Conservation (phyloP, 2,888 invertebrate species). For the Eubasilissa splendida region DNA sequence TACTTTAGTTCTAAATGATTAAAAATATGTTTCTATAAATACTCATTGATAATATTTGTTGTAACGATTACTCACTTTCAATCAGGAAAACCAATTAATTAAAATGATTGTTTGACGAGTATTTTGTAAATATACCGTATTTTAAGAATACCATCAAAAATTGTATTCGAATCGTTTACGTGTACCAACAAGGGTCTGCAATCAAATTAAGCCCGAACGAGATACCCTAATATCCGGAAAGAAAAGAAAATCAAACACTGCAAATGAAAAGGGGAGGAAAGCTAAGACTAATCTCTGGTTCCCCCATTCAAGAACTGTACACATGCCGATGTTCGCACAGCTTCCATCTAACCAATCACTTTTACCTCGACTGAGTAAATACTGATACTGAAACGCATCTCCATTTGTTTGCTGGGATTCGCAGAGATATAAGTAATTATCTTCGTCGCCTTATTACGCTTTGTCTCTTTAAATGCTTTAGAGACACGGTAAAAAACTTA, state of each 20-base stretch:
- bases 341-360: constrained; percentile 38
- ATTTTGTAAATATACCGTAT: too few relatives aligned
- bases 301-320: not conserved
- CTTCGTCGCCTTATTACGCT: not conserved
- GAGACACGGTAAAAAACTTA: too few relatives aligned
- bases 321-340: constrained; percentile 26
- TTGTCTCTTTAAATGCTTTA: not conserved
- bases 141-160: too few relatives aligned
- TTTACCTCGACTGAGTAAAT: constrained; percentile 47
- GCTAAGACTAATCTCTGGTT: constrained; percentile 1
- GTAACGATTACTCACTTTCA: too few relatives aligned
- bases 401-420: constrained; percentile 4
- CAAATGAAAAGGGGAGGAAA: constrained; percentile 28
- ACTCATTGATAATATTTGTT: too few relatives aligned
- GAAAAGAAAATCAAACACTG: constrained; percentile 31
- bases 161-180: not conserved
- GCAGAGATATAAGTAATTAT: not conserved
- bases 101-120: too few relatives aligned
- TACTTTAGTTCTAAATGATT: too few relatives aligned
- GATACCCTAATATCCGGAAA: constrained; percentile 6
- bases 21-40: too few relatives aligned
- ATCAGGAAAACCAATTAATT: too few relatives aligned
- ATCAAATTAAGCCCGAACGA: constrained; percentile 29
- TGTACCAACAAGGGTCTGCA: not conserved
- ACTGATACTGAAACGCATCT: constrained; percentile 44